A percentile compares a stretch with the other conserved stretches of the same genome.
Conservation (phyloP, 2,113 vertebrate genomes). For the Notiomystis cincta region DNA sequence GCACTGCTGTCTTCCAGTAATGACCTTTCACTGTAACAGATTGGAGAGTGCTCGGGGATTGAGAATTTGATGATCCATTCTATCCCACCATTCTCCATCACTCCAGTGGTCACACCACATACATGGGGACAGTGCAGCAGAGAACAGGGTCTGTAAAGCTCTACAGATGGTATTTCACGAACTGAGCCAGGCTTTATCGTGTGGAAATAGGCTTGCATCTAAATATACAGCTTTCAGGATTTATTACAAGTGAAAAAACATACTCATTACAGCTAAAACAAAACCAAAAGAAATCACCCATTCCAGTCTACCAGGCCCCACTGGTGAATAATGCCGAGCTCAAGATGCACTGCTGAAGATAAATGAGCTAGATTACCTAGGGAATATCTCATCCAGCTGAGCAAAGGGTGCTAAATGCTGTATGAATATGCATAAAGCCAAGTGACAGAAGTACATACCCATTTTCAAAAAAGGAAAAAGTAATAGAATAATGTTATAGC, state of each 20-base stretch:
- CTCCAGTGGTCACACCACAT: neutral
- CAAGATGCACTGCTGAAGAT: neutral
- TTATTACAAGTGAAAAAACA: neutral
- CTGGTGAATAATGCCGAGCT: neutral
- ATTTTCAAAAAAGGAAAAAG: neutral
- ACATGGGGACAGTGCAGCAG: neutral
- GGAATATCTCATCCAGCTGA: neutral
- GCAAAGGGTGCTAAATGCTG: neutral
- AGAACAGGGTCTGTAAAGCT: neutral
- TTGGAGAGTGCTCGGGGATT: neutral
- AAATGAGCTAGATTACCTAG: neutral
- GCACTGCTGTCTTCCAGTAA: neutral
- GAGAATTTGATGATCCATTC: neutral
- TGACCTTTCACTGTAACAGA: neutral
- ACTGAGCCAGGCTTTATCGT: neutral
- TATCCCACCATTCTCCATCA: neutral
- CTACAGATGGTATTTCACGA: neutral
- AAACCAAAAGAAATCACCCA: neutral
- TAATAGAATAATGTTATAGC: neutral
- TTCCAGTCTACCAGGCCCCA: neutral
- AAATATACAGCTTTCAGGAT: neutral
- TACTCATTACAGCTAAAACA: neutral
- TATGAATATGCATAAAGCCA: slow-evolving; percentile 3
- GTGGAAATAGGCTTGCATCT: neutral
- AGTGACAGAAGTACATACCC: neutral